phyloP scores from a whole-genome alignment of 2,888 invertebrate species.

The Ellobium chinense region DNA sequence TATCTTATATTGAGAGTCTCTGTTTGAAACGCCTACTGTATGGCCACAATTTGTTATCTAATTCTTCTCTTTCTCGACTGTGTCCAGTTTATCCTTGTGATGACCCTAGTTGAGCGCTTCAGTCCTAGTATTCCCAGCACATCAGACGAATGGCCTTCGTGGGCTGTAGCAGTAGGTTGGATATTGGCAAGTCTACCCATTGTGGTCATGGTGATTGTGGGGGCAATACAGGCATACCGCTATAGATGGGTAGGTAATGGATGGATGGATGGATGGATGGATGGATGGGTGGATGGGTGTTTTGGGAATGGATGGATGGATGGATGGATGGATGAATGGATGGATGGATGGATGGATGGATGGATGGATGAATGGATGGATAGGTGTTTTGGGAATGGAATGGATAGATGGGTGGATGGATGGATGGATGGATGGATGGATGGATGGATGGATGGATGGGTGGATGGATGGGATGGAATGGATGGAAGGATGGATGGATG shows the following conservation, averaged over 20 bases:
- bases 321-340: too few relatives aligned
- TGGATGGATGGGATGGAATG: too few relatives aligned
- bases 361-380: neutral
- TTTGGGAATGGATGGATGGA: neutral
- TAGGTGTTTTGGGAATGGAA: neutral
- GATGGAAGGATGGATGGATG: too few relatives aligned
- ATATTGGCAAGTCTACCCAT: constrained; percentile 61
- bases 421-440: too few relatives aligned
- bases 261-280: too few relatives aligned
- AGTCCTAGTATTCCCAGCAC: too few relatives aligned
- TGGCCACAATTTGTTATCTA: too few relatives aligned
- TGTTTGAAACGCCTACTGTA: too few relatives aligned
- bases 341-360: neutral
- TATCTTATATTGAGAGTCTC: too few relatives aligned
- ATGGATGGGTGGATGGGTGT: neutral
- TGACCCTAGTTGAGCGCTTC: neutral
- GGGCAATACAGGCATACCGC: constrained; percentile 62
- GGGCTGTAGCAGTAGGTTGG: constrained; percentile 60
- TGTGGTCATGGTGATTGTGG: constrained; percentile 61
- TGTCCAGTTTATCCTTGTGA: neutral
- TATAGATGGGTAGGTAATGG: constrained; percentile 54
- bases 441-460: too few relatives aligned
- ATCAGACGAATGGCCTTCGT: neutral
- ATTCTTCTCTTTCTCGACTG: too few relatives aligned
- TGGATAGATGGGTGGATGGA: too few relatives aligned